Percentiles rank a stretch among this genome's conserved stretches.
Evolutionary conservation across 1,140 invertebrate genomes (phyloP).

Genomic region (Polyergus mexicanus): DNA sequence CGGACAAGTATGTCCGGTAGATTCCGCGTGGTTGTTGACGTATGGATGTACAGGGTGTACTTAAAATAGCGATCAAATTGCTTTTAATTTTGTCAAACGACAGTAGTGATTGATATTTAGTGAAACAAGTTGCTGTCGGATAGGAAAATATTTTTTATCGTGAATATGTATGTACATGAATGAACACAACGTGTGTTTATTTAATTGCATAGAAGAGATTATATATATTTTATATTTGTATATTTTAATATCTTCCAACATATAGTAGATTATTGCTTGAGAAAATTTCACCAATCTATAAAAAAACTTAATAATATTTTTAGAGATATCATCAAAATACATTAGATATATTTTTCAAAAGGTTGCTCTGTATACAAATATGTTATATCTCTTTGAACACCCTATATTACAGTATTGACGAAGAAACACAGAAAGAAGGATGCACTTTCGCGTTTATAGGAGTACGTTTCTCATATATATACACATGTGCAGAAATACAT

Average conservation of each 20-base stretch:
- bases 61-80: background rate
- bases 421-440: background rate
- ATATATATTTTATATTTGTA: background rate
- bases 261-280: background rate
- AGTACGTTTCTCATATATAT: background rate
- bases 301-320: background rate
- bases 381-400: background rate
- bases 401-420: background rate
- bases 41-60: background rate
- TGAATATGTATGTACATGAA: background rate
- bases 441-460: background rate
- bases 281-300: background rate
- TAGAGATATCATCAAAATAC: background rate
- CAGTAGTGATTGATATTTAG: background rate
- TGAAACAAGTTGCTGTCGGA: background rate
- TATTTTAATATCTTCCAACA: background rate
- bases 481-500: background rate
- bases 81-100: background rate
- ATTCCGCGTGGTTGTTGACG: slow-evolving; percentile 33
- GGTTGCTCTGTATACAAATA: background rate
- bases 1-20: slow-evolving; percentile 45
- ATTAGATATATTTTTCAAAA: background rate
- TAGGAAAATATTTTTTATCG: background rate
- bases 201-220: background rate
- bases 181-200: background rate